Evolutionary conservation across 2,113 vertebrate species (phyloP), one percentile per base, ranked within the genome.

Genomic region (Seriola dumerili): DNA sequence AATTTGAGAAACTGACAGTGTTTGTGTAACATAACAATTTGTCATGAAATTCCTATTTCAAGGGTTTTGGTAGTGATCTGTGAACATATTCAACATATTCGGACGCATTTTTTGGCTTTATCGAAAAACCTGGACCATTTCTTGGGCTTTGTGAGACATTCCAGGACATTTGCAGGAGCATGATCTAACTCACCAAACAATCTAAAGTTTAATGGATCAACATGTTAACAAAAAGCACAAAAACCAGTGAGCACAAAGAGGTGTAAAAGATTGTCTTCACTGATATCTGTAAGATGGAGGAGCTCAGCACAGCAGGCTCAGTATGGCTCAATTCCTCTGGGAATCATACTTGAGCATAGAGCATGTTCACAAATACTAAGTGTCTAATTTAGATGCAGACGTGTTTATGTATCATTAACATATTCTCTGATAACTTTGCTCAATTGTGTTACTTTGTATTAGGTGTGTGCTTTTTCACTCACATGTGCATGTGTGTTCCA

Each of bases 311-410:
- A 76, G 32, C 36, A 59, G n/a, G 36, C 19, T 64, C n/a, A 76
- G 38, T n/a, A 36, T 17, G 21, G 12, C 55, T 71, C 29, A 65
- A 19, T 63, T 76, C 72, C 64, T 9, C 48, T 2, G 59, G 69
- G 76, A 82, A 65, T 70, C 8, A 5, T 44, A 72, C 70, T 42
- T 48, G 17, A 75, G 48, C 38, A 57, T 17, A 72, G 58, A 44
- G 50, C 83, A 40, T 79, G 80, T 17, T 81, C 72, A 72, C 70
- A 10, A 86, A 67, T 17, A 76, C 46, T 52, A 70, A 75, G 29
- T 19, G 64, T 76, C 78, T 76, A 9, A 88, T 90, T 84, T 62
- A 85, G 55, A 83, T 59, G 46, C 29, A 71, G 84, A 72, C 0
- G 0, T n/a, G 52, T 78, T 90, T 64, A 88, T 82, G 23, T 38